Conservation (phyloP, 1,140 invertebrate genomes). For the Papilio aristodemus region DNA sequence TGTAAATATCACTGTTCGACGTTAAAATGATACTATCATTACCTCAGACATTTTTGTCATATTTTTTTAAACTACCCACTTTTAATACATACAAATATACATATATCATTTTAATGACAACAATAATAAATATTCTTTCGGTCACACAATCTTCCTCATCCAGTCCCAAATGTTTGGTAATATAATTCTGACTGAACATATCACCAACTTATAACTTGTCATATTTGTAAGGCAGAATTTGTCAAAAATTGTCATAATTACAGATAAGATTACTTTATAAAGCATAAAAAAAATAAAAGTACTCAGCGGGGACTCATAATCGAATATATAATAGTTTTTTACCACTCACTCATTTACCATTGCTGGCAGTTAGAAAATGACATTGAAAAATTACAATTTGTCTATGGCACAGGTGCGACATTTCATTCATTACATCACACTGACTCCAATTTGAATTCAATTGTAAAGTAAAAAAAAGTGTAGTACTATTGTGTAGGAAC, state of each 20-base stretch:
- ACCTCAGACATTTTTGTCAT: neutral
- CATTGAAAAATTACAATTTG: neutral
- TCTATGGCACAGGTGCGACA: neutral
- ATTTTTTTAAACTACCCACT: neutral
- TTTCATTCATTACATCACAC: too few species aligned
- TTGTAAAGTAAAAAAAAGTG: neutral
- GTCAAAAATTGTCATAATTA: neutral
- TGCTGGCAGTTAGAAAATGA: neutral
- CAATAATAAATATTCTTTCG: neutral
- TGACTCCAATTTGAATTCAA: too few species aligned
- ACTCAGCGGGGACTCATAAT: neutral
- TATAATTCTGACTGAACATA: neutral
- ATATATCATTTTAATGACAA: neutral
- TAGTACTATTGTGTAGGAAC: neutral
- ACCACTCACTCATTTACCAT: neutral
- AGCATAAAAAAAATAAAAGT: neutral
- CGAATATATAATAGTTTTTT: neutral
- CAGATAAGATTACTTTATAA: neutral
- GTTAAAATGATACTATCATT: neutral
- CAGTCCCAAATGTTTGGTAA: neutral
- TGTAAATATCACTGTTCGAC: constrained; percentile 3
- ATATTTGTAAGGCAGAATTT: constrained; percentile 1
- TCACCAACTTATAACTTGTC: neutral
- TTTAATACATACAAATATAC: constrained; percentile 8
- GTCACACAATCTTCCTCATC: neutral